Percentiles rank a stretch among this genome's conserved stretches.
These are phyloP conservation scores for Archips xylosteana DNA, from an alignment of 2,888 invertebrate species.

Conservation along the genomic window DNA sequence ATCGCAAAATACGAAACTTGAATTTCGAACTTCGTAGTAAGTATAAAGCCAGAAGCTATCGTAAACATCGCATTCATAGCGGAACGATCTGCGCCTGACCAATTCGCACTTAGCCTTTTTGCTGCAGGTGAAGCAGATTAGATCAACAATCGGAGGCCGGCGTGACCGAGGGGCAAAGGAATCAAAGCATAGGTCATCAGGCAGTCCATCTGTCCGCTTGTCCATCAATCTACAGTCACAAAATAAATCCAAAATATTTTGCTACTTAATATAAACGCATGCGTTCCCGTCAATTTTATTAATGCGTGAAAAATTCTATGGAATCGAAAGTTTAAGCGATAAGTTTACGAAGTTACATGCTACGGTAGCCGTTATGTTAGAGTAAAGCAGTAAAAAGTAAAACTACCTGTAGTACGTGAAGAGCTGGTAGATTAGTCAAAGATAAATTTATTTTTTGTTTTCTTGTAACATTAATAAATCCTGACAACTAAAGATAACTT, in stretches of 20 bases:
- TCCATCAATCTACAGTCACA: slow-evolving; percentile 3
- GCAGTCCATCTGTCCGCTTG: slow-evolving; percentile 1
- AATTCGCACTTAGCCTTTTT: slow-evolving; percentile 26
- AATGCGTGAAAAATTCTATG: no score
- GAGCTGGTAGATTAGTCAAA: neutral
- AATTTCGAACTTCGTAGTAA: no score
- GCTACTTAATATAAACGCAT: no score
- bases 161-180: slow-evolving; percentile 17
- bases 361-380: neutral
- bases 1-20: no score
- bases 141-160: slow-evolving; percentile 19
- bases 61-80: neutral
- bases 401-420: neutral
- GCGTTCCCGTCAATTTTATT: no score
- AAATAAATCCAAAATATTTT: no score
- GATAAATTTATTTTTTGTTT: no score
- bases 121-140: slow-evolving; percentile 22
- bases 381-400: neutral
- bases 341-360: no score
- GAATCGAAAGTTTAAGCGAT: no score
- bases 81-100: slow-evolving; percentile 16
- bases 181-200: slow-evolving; percentile 19
- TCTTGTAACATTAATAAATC: neutral
- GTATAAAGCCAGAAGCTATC: neutral
- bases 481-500: neutral